A percentile compares a stretch with the other conserved stretches of the same genome.
phyloP scores from a whole-genome alignment of 2,113 vertebrate species.

The Pterocles burchelli region DNA sequence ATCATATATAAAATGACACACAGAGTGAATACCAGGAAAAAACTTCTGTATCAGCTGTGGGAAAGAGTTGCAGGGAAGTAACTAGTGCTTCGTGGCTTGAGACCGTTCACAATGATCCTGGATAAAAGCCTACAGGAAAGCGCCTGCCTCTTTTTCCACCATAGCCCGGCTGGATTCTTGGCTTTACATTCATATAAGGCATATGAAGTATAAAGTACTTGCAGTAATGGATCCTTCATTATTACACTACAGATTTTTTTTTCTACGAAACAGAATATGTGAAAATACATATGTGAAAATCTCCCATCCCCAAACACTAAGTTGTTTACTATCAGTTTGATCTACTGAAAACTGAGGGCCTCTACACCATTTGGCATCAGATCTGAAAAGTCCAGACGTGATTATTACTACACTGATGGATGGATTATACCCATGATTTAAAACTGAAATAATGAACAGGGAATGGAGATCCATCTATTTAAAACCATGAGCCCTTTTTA shows the following conservation, averaged over 20 bases:
- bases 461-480: background rate
- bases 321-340: background rate
- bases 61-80: background rate
- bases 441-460: background rate
- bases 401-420: background rate
- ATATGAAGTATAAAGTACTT: background rate
- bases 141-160: background rate
- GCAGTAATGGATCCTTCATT: background rate
- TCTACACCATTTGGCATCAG: background rate
- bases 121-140: background rate
- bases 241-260: background rate
- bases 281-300: background rate
- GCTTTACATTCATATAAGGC: background rate
- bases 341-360: background rate
- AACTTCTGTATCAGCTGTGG: background rate
- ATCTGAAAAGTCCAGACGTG: background rate
- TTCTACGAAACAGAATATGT: background rate
- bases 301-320: background rate
- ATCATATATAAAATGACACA: background rate
- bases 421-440: background rate
- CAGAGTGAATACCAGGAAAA: background rate
- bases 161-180: background rate
- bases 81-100: background rate
- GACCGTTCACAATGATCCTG: background rate
- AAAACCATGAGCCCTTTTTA: background rate